Evolutionary conservation across 1,140 invertebrate genomes (phyloP).

Genomic region (Ceratosolen solmsi): DNA sequence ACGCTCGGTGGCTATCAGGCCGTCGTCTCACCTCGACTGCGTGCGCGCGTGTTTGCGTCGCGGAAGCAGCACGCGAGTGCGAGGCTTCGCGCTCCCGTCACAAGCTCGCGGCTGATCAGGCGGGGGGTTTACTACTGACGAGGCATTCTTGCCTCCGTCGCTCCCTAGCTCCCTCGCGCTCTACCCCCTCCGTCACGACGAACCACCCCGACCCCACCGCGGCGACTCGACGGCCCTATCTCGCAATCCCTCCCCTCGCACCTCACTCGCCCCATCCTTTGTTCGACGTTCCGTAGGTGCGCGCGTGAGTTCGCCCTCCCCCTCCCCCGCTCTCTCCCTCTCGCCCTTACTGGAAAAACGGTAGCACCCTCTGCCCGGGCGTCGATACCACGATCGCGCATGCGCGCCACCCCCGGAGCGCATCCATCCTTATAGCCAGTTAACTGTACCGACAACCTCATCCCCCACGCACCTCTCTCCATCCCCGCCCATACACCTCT

Average conservation of each 20-base stretch:
- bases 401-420: conserved; percentile 66
- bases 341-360: not conserved
- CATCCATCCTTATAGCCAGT: conserved; percentile 55
- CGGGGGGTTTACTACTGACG: conserved; percentile 69
- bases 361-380: conserved; percentile 60
- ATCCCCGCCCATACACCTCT: not conserved
- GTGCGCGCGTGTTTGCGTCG: not conserved
- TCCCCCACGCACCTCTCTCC: not conserved
- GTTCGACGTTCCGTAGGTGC: conserved; percentile 21
- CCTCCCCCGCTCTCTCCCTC: not conserved
- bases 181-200: conserved; percentile 2
- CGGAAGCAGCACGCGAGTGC: conserved; percentile 43
- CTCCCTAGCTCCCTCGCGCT: conserved; percentile 50
- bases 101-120: conserved; percentile 63
- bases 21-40: not conserved
- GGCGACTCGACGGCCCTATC: conserved; percentile 22
- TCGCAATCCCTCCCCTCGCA: conserved; percentile 42
- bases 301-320: conserved; percentile 56
- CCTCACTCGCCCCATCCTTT: conserved; percentile 50
- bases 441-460: not conserved
- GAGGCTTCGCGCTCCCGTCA: conserved; percentile 37
- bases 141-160: conserved; percentile 50
- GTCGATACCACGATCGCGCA: conserved; percentile 67
- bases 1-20: too few relatives aligned
- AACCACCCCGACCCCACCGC: conserved; percentile 38